Percentiles rank a stretch among this genome's conserved stretches.
Evolutionary conservation across 2,888 invertebrate species (phyloP).

Genomic region (Sympetrum striolatum): DNA sequence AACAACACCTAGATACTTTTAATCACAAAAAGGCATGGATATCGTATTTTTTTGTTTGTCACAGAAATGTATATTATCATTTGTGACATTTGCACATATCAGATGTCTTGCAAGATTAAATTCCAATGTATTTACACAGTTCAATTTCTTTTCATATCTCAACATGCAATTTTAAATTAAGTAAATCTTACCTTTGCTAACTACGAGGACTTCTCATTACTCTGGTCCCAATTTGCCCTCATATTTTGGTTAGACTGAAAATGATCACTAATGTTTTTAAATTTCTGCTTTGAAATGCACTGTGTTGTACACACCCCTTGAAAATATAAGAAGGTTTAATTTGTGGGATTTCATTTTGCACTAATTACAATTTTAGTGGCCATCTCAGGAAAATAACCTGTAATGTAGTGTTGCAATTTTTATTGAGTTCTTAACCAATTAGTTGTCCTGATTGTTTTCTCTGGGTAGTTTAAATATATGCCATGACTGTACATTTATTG

Average conservation of each 20-base stretch:
- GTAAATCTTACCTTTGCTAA: constrained; percentile 4
- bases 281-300: constrained; percentile 11
- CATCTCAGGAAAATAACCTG: not conserved
- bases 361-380: not conserved
- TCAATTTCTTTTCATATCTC: not conserved
- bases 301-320: constrained; percentile 1
- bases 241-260: not conserved
- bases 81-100: not conserved
- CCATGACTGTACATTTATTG: not conserved
- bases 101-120: not conserved
- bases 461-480: not conserved
- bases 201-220: constrained; percentile 15
- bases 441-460: not conserved
- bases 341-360: not conserved
- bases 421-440: not conserved
- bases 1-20: not conserved
- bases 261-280: not conserved
- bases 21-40: not conserved
- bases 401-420: not conserved
- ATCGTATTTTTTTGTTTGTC: not conserved
- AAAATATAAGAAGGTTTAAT: not conserved
- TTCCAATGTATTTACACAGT: not conserved
- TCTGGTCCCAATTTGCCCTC: constrained; percentile 34
- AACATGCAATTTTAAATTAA: not conserved
- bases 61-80: not conserved